Evolutionary conservation across 2,113 vertebrate genomes (phyloP), one percentile per base, ranked within the genome.

Genomic region (Struthidea cinerea): DNA sequence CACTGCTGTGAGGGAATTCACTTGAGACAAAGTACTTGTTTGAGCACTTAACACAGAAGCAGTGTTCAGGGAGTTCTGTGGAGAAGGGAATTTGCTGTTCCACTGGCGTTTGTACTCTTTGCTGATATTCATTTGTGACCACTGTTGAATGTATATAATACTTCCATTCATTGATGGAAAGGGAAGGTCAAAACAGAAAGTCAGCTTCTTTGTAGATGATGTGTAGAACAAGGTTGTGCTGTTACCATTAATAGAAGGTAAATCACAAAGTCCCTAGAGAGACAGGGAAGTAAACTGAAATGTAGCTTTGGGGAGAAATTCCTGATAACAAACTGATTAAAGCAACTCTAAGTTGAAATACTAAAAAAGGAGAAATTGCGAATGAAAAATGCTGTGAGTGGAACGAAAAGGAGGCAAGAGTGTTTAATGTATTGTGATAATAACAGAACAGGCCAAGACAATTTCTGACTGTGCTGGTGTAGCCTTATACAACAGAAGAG

Each of bases 151-250:
- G 23, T 85, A 30, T 85, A 76, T 91, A 91, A 64, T 96, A n/a
- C 70, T 93, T 76, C 57, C 41, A 93, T 95, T 96, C 84, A 87
- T 24, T 41, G 50, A 64, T 81, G 49, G 75, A 92, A 63, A 92
- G 68, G 61, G 44, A 90, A 63, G 32, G 69, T 63, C 42, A 67
- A 35, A 89, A 52, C 39, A 78, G 52, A 82, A 84, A 73, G n/a
- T 77, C 46, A 53, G 26, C 69, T 78, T 82, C 57, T 82, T 87
- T 69, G 65, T 69, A 84, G 84, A 67, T 89, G 53, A 73, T 85
- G 65, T 33, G 17, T 89, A 84, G 52, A 86, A 78, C 68, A 90
- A 90, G 46, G 53, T 71, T 88, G 80, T 86, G 80, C 73, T 89
- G 77, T 92, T 84, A 52, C 32, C 5, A 0, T 67, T 91, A 84